Percentiles rank a stretch among this genome's conserved stretches.
These are phyloP conservation scores for Grammomys surdaster DNA, from an alignment of 2,113 vertebrate genomes.

Conservation along the genomic window DNA sequence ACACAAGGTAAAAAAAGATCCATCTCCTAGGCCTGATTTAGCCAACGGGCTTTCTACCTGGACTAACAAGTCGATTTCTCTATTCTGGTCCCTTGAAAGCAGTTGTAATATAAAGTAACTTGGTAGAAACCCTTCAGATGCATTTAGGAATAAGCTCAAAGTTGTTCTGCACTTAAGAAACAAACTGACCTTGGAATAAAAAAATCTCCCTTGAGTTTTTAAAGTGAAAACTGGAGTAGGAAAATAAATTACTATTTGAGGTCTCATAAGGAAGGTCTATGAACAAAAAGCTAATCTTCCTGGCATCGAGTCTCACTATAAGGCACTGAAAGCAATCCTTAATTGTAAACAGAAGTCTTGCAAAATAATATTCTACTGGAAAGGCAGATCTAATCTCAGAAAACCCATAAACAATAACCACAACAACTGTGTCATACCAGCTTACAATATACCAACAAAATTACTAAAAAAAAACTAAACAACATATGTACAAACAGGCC, in stretches of 20 bases:
- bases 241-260: slow-evolving; percentile 43
- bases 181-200: slow-evolving; percentile 43
- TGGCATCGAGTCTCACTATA: not conserved
- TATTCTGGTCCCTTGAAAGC: slow-evolving; percentile 73
- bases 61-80: slow-evolving; percentile 68
- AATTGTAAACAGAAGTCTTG: slow-evolving; percentile 76
- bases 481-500: not conserved
- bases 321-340: slow-evolving; percentile 57
- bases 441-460: slow-evolving; percentile 43
- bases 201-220: slow-evolving; percentile 59
- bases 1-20: slow-evolving; percentile 49
- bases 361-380: slow-evolving; percentile 61
- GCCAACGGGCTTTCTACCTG: not conserved
- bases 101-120: slow-evolving; percentile 65
- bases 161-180: slow-evolving; percentile 3
- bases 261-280: not conserved
- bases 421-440: not conserved
- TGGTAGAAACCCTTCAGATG: slow-evolving; percentile 73
- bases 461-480: slow-evolving; percentile 16
- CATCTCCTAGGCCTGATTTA: slow-evolving; percentile 60
- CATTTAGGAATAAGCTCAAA: slow-evolving; percentile 66
- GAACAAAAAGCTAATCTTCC: slow-evolving; percentile 19
- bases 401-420: slow-evolving; percentile 31
- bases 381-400: slow-evolving; percentile 76
- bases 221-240: not conserved